Percentiles rank a stretch among this genome's conserved stretches.
Conservation (phyloP, 2,888 invertebrate genomes). For the Lithophane socia region DNA sequence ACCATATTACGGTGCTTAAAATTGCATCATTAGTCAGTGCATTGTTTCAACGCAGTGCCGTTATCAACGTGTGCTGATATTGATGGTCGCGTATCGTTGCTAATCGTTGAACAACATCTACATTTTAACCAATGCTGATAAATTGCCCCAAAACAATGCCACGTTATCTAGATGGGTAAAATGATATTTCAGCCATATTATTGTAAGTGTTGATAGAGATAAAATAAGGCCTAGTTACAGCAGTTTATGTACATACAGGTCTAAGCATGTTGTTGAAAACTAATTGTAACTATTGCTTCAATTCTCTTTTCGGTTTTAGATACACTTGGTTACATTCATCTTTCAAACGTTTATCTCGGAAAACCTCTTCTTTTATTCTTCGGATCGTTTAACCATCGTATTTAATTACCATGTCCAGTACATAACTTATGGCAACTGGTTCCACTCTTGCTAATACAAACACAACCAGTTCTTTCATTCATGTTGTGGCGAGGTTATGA, state of each 20-base stretch:
- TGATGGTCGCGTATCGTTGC: conserved; percentile 52
- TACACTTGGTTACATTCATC: conserved; percentile 2
- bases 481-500: conserved; percentile 46
- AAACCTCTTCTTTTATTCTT: conserved; percentile 20
- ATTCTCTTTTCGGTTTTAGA: background rate
- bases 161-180: conserved; percentile 55
- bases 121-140: conserved; percentile 59
- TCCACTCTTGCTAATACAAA: conserved; percentile 20
- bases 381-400: conserved; percentile 17
- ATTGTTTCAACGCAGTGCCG: conserved; percentile 63
- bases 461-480: conserved; percentile 59
- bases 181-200: conserved; percentile 47
- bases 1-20: conserved; percentile 51
- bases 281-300: background rate
- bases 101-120: conserved; percentile 61
- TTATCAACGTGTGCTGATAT: conserved; percentile 54
- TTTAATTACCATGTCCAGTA: conserved; percentile 31
- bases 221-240: conserved; percentile 23
- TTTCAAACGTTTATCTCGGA: background rate
- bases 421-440: conserved; percentile 34
- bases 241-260: background rate
- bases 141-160: conserved; percentile 56
- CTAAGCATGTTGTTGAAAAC: background rate
- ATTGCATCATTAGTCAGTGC: conserved; percentile 65
- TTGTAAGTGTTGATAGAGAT: conserved; percentile 42